Evolutionary conservation across 2,113 vertebrate species (phyloP).

Genomic region (Melospiza georgiana): DNA sequence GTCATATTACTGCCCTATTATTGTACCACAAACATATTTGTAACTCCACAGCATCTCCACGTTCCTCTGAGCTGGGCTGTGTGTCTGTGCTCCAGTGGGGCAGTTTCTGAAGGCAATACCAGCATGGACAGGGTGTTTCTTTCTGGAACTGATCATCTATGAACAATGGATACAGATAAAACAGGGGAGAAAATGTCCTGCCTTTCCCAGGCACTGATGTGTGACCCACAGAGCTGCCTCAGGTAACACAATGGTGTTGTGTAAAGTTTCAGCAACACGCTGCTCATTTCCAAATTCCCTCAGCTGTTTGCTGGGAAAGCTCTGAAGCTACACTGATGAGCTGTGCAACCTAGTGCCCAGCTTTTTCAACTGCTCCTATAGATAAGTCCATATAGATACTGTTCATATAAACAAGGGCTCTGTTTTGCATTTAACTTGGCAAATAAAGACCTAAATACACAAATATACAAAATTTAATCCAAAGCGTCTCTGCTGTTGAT

Average conservation of each 20-base stretch:
- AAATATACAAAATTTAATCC: background rate
- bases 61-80: background rate
- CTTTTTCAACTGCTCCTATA: background rate
- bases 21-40: background rate
- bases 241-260: background rate
- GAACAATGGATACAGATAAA: background rate
- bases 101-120: background rate
- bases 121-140: background rate
- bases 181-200: background rate
- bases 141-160: background rate
- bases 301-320: background rate
- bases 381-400: background rate
- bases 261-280: background rate
- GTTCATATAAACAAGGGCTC: background rate
- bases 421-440: background rate
- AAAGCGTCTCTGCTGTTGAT: background rate
- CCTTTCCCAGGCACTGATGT: background rate
- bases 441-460: conserved; percentile 22
- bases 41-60: background rate
- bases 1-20: no score
- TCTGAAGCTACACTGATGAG: background rate
- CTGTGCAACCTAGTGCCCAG: background rate
- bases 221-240: background rate
- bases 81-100: background rate
- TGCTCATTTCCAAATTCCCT: background rate